Conservation (phyloP, 2,888 invertebrate genomes). For the Uropetala carovei region DNA sequence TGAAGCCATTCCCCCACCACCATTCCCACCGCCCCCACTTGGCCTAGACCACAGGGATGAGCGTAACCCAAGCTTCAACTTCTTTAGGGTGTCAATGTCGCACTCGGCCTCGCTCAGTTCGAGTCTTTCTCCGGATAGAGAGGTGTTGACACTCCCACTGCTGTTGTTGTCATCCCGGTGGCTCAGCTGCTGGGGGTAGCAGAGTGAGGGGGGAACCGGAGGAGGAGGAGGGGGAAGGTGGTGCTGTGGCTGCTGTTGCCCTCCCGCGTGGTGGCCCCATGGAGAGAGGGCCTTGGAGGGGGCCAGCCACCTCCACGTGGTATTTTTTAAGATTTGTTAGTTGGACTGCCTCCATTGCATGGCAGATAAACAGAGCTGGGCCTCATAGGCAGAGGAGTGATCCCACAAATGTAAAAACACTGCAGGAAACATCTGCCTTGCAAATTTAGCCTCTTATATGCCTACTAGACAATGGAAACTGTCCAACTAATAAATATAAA, state of each 20-base stretch:
- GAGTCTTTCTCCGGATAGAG: conserved; percentile 75
- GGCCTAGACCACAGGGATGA: conserved; percentile 85
- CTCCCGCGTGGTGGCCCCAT: conserved; percentile 60
- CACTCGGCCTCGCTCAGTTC: conserved; percentile 84
- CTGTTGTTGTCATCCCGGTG: conserved; percentile 50
- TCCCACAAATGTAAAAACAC: conserved; percentile 40
- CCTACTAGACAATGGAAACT: conserved; percentile 42
- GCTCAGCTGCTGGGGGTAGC: conserved; percentile 70
- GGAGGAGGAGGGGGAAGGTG: conserved; percentile 68
- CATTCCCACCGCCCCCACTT: conserved; percentile 70
- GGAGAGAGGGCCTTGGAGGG: conserved; percentile 59
- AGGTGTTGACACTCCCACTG: conserved; percentile 55
- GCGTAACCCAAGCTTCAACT: conserved; percentile 83
- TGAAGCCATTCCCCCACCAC: conserved; percentile 74
- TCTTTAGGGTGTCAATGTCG: conserved; percentile 85
- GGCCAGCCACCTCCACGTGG: conserved; percentile 62
- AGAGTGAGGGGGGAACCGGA: conserved; percentile 72
- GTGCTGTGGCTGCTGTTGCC: conserved; percentile 64
- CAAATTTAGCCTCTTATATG: conserved; percentile 46
- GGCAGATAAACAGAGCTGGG: conserved; percentile 44
- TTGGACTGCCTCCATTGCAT: conserved; percentile 48
- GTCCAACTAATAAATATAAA: conserved; percentile 53
- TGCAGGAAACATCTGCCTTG: conserved; percentile 18
- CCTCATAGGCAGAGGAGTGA: conserved; percentile 45
- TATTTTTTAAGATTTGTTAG: conserved; percentile 60